A percentile compares a stretch with the other conserved stretches of the same genome.
Conservation (phyloP, 2,888 invertebrate species). For the Balanococcus diminutus region DNA sequence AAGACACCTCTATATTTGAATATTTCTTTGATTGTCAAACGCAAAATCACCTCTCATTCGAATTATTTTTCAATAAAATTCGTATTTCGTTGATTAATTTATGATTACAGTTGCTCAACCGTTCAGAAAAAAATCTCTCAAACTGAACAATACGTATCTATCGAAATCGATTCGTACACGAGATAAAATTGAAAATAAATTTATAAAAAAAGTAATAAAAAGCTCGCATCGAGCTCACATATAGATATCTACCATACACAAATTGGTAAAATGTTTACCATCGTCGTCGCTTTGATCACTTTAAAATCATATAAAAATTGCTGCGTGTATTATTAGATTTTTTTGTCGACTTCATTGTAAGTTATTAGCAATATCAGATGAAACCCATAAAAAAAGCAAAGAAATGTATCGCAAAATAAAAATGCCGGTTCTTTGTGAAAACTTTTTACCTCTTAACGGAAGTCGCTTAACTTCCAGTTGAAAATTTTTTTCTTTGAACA, state of each 20-base stretch:
- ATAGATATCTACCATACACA: too few species aligned
- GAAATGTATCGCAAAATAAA: constrained; percentile 8
- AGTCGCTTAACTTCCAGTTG: constrained; percentile 30
- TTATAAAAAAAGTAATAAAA: constrained; percentile 4
- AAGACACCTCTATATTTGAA: too few species aligned
- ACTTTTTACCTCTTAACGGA: constrained; percentile 31
- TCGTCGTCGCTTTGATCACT: neutral
- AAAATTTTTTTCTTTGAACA: constrained; percentile 36
- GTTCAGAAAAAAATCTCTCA: neutral
- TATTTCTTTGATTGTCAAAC: too few species aligned
- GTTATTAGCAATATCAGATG: constrained; percentile 28
- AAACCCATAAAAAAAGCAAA: neutral
- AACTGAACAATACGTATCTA: neutral
- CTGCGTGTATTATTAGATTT: neutral
- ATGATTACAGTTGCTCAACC: neutral
- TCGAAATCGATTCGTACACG: neutral
- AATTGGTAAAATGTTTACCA: constrained; percentile 10
- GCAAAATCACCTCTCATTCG: too few species aligned
- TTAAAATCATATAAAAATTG: constrained; percentile 13
- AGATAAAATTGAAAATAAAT: constrained; percentile 14
- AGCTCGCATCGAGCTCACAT: neutral
- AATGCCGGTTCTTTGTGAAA: constrained; percentile 16
- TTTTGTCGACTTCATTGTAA: constrained; percentile 14
- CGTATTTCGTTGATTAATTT: neutral
- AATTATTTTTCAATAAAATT: too few species aligned